Evolutionary conservation across 2,797 vertebrate species (phyloP).

Genomic region (Syngnathus rostellatus): DNA sequence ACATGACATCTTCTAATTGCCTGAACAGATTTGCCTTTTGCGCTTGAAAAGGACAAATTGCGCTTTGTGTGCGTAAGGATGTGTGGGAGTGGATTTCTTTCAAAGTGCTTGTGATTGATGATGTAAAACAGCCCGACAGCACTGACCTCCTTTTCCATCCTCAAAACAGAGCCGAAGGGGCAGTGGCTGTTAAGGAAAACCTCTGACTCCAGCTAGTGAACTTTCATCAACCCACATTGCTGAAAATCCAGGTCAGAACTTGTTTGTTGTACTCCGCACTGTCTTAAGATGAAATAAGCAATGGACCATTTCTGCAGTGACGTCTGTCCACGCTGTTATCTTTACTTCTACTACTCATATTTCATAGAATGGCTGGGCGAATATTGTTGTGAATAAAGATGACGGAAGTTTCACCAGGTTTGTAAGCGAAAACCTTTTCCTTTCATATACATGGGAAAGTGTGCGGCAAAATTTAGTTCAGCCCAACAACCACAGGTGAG

Average conservation of each 20-base stretch:
- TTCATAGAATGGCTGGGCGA: background rate
- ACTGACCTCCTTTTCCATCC: conserved; percentile 30
- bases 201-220: conserved; percentile 15
- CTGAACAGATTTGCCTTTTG: background rate
- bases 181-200: conserved; percentile 4
- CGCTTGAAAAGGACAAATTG: background rate
- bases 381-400: background rate
- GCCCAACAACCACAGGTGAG: background rate
- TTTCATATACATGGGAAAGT: background rate
- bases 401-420: background rate
- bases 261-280: background rate
- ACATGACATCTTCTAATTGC: background rate
- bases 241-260: conserved; percentile 10
- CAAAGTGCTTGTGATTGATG: conserved; percentile 1
- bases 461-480: background rate
- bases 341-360: background rate
- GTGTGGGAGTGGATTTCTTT: background rate
- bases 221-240: conserved; percentile 17
- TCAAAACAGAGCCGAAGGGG: conserved; percentile 6
- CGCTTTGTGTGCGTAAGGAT: background rate
- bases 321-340: background rate
- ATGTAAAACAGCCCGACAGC: conserved; percentile 12
- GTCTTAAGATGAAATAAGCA: background rate
- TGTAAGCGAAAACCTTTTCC: background rate
- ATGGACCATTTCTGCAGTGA: background rate